phyloP scores from a whole-genome alignment of 2,113 vertebrate species.

The Peromyscus leucopus region DNA sequence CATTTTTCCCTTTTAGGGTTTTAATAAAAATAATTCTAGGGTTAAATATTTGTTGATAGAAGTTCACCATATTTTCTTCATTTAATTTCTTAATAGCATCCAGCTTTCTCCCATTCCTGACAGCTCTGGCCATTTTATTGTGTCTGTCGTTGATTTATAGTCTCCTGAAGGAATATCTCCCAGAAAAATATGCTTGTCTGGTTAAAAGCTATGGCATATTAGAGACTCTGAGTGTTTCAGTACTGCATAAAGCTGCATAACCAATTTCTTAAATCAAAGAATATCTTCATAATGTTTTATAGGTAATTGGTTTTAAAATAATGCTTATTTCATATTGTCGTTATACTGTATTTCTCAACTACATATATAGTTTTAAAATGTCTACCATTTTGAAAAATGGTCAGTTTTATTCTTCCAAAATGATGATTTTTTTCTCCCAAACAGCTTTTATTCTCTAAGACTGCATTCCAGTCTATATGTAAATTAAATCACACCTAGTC shows the following conservation, averaged over 20 bases:
- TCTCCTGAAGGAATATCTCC: conserved; percentile 64
- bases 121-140: conserved; percentile 65
- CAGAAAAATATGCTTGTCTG: conserved; percentile 63
- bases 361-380: conserved; percentile 43
- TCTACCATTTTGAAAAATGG: conserved; percentile 59
- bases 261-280: conserved; percentile 57
- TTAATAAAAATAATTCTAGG: conserved; percentile 70
- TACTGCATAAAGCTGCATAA: conserved; percentile 63
- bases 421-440: conserved; percentile 63
- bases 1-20: conserved; percentile 38
- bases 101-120: conserved; percentile 59
- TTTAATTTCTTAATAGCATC: conserved; percentile 75
- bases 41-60: conserved; percentile 66
- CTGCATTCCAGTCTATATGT: conserved; percentile 70
- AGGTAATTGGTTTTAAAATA: conserved; percentile 57
- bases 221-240: conserved; percentile 61
- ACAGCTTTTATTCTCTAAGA: conserved; percentile 33
- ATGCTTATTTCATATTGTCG: not conserved
- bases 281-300: conserved; percentile 49
- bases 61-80: conserved; percentile 72
- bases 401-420: conserved; percentile 61
- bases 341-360: conserved; percentile 53
- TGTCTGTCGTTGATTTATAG: conserved; percentile 72
- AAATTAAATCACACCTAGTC: conserved; percentile 75
- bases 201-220: conserved; percentile 63